These are phyloP conservation scores for Nemopilema nomurai DNA, from an alignment of 30 jellyfish, hydroid and myxozoan genomes.

Conservation along the genomic window DNA sequence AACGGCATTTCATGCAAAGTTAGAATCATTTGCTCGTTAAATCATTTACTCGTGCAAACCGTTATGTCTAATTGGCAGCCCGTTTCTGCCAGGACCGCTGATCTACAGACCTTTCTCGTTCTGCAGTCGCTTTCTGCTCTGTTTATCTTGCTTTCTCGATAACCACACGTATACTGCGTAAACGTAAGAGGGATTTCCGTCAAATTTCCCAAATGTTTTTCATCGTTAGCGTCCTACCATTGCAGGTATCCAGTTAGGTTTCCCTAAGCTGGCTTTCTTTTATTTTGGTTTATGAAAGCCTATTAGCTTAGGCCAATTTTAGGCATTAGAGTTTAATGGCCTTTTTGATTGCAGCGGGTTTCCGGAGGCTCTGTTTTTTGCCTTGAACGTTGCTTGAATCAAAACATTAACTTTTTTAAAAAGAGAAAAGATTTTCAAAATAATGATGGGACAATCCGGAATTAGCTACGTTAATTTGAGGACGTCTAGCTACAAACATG, in stretches of 20 bases:
- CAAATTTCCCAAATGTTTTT: not conserved
- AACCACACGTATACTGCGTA: not conserved
- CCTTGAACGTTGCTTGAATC: too few species aligned
- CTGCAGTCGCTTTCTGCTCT: slow-evolving; percentile 4
- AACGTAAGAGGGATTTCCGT: not conserved
- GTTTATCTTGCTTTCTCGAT: not conserved
- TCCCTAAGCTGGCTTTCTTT: not conserved
- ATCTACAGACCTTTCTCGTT: too few species aligned
- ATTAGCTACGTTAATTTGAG: too few species aligned
- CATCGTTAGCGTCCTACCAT: not conserved
- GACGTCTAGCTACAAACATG: too few species aligned
- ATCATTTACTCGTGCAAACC: too few species aligned
- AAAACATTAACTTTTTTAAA: too few species aligned
- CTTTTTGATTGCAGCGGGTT: not conserved
- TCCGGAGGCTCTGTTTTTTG: not conserved
- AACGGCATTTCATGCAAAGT: too few species aligned
- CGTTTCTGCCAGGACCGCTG: too few species aligned
- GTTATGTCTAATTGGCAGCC: too few species aligned
- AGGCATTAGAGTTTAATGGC: not conserved
- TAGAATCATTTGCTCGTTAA: too few species aligned
- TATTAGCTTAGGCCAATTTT: not conserved
- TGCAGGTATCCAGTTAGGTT: not conserved
- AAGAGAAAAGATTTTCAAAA: too few species aligned
- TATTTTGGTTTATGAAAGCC: not conserved
- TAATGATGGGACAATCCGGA: too few species aligned